Percentiles rank a stretch among this genome's conserved stretches.
phyloP scores from a whole-genome alignment of 2,113 vertebrate genomes.

The Peromyscus polionotus region DNA sequence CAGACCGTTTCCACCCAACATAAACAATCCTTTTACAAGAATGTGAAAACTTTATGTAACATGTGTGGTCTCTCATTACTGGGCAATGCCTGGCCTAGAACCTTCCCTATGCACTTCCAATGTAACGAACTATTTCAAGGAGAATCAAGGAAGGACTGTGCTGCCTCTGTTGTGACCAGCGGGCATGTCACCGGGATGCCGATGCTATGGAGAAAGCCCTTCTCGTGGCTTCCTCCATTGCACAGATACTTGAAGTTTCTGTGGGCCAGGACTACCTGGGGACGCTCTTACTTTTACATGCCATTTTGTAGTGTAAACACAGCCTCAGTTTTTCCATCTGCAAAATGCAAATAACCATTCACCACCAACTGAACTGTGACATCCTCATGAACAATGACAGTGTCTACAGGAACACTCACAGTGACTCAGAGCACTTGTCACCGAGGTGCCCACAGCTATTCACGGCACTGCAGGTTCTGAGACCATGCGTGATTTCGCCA shows the following conservation, averaged over 20 bases:
- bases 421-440: conserved; percentile 64
- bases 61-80: neutral
- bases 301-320: neutral
- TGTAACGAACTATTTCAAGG: neutral
- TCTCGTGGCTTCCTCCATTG: neutral
- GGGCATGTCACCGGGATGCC: neutral
- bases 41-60: neutral
- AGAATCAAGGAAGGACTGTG: neutral
- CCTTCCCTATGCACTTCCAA: neutral
- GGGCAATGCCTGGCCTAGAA: neutral
- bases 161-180: neutral
- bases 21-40: neutral
- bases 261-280: neutral
- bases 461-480: conserved; percentile 59
- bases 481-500: conserved; percentile 39
- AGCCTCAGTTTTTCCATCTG: conserved; percentile 79
- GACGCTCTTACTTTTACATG: neutral
- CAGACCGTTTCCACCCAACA: neutral
- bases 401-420: conserved; percentile 45
- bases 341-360: conserved; percentile 66
- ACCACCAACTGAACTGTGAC: neutral
- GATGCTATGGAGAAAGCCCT: neutral
- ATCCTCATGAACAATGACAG: conserved; percentile 37
- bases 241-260: conserved; percentile 4
- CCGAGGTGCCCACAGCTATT: conserved; percentile 63